phyloP scores from a whole-genome alignment of 1,140 invertebrate species.

The Lucilia sericata region DNA sequence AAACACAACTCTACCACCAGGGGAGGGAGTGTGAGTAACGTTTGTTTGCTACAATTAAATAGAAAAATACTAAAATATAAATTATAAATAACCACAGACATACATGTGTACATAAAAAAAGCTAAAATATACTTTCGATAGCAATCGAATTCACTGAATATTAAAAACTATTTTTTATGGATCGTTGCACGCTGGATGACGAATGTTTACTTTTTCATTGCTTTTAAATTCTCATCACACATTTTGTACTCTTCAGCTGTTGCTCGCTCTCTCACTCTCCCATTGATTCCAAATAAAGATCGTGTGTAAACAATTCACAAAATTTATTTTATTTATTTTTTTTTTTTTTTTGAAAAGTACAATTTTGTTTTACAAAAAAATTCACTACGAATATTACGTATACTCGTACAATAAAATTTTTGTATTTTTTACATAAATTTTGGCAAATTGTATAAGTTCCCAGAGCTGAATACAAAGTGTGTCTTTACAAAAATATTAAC shows the following conservation, averaged over 20 bases:
- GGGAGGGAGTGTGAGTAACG: neutral
- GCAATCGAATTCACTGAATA: conserved; percentile 19
- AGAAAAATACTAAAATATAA: neutral
- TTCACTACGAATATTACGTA: neutral
- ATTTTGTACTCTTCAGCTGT: neutral
- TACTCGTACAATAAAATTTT: neutral
- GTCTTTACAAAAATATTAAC: no score
- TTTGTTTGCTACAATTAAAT: neutral
- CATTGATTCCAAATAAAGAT: neutral
- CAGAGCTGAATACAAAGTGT: neutral
- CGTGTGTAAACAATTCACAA: neutral
- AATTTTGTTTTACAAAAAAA: neutral
- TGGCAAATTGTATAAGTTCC: neutral
- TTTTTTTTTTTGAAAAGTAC: no score
- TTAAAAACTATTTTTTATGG: conserved; percentile 24
- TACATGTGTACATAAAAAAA: neutral
- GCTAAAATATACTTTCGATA: neutral
- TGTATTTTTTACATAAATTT: neutral
- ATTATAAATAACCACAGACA: neutral
- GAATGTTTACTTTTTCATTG: neutral
- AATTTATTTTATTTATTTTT: neutral
- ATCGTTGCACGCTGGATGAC: conserved; percentile 22
- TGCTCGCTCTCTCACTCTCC: no score
- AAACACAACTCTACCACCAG: neutral
- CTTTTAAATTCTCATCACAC: conserved; percentile 17